Base-by-base conservation (phyloP, 2,888 invertebrate species). In the Saturnia pavonia region DNA sequence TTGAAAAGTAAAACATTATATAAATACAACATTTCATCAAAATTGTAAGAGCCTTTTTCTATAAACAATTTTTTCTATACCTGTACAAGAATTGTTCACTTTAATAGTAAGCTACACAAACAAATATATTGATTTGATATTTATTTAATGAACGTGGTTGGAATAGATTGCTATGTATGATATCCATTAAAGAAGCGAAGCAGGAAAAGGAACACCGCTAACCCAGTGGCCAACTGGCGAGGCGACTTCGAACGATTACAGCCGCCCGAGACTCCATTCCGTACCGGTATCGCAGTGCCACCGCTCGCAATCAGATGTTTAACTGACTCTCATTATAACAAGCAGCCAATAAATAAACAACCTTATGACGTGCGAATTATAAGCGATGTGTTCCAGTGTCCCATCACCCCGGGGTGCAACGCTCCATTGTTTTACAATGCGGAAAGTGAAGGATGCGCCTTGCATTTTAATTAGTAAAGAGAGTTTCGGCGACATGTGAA, bases 151-250 rank as follows among this genome's bases (percentile, higher is more conserved):
- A 75, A 74, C 72, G 73, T 71, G 77, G 78, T 78, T 74, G 72
- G 73, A 81, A 77, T 80, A 84, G 82, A 83, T 84, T 82, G 78
- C 76, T 72, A 80, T 80, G 81, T 83, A 79, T 84, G 85, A 83
- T 82, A 87, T 85, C 87, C 80, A 89, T 92, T 90, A 91, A 85
- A 88, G 88, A 85, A 85, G 85, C 85, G 78, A 84, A 87, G 88
- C 92, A 91, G 92, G 93, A 92, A 93, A 91, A 92, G 91, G 92
- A 91, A 86, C 90, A 87, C 90, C 87, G 91, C 87, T 94, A 92
- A 93, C 94, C 93, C 89, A 93, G 91, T 94, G 92, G 92, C 92
- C 93, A 92, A 94, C 91, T 93, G 88, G 85, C 91, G 86, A 88
- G 84, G 80, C 89, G 83, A 85, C 88, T 85, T 87, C 89, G 87